Evolutionary conservation across 2,113 vertebrate species (phyloP), one percentile per base, ranked within the genome.

Genomic region (Rhombomys opimus): DNA sequence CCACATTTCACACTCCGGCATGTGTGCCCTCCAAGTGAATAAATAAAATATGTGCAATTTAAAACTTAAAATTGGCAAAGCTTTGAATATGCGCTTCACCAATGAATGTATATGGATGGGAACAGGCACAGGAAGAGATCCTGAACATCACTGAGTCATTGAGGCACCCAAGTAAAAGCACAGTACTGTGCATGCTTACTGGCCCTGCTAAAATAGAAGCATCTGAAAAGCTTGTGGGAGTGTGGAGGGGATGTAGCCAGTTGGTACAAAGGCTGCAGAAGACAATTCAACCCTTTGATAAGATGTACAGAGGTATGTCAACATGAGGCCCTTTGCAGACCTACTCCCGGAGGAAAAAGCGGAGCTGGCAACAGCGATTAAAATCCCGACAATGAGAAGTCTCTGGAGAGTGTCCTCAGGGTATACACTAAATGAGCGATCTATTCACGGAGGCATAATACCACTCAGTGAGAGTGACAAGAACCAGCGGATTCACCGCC

Each of bases 351-450:
- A 27, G 35, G 50, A 46, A 68, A 84, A 70, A 75, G 14, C 32
- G 65, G 67, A 93, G 41, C 59, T 89, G 59, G 27, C 46, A 95
- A 76, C 17, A 67, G 15, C 68, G 61, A 77, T 70, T 93, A 93
- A 89, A 77, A 78, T 35, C 1, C 0, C 13, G 32, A 72, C 73
- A 54, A 65, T 35, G 82, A 84, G 61, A 93, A 65, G 77, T 85
- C 73, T 91, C 76, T 89, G 72, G 46, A 89, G 93, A 59, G 81
- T 95, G n/a, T 89, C 67, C 68, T 91, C 35, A 65, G 72, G n/a
- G 27, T 38, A 87, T 54, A 65, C 23, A 87, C 61, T 27, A 93
- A 93, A 67, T 35, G 27, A 87, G 75, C 84, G 20, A 61, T 59
- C 91, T 77, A 67, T 78, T 92, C 8, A 92, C 73, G 75, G 80